Base-by-base conservation (phyloP, 1,140 invertebrate genomes). In the Zaprionus davidi region DNA sequence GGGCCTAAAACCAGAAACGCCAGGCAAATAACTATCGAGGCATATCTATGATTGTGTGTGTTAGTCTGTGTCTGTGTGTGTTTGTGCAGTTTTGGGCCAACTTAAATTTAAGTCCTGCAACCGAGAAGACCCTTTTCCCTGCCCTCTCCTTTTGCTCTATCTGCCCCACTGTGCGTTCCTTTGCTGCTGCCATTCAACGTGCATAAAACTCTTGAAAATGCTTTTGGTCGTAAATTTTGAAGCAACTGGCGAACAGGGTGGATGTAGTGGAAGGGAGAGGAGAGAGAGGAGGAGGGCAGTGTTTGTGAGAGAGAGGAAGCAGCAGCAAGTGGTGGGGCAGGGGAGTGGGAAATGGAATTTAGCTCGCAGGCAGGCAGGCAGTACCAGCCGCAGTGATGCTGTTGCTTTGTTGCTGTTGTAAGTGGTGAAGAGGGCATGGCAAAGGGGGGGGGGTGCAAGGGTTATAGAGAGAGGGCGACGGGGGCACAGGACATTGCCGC, bases 181-280 rank as follows among this genome's bases (percentile, higher is more conserved):
- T 51, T 66, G 59, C 38, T 60, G 64, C 60, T 81, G 83, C 77
- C 84, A 88, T 81, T 87, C 84, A 90, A 81, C 78, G 85, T 70
- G 81, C 81, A 88, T 90, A 88, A 88, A 88, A 85, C 85, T 90
- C 85, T 88, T 90, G 85, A 88, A 88, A 88, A 90, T 90, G 85
- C 85, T 88, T 88, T 90, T 90, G 84, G 75, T 88, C 84, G 85
- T 88, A 88, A 88, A 88, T 90, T 88, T 85, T 81, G 78, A 84
- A 88, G 81, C 81, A 90, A 84, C 78, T 84, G 74, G 69, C 79
- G 57, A 73, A 24, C 41, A 11, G 41, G 41, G 41, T 46, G n/a
- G 41, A 7, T 46, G 41, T 17, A 46, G 7, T 46, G 65, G 22
- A 46, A 34, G 63, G 56, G n/a, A 57, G 38, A 41, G 24, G 5